Percentiles rank a stretch among this genome's conserved stretches.
phyloP scores from a whole-genome alignment of 1,140 invertebrate genomes.

The Andricus grossulariae region DNA sequence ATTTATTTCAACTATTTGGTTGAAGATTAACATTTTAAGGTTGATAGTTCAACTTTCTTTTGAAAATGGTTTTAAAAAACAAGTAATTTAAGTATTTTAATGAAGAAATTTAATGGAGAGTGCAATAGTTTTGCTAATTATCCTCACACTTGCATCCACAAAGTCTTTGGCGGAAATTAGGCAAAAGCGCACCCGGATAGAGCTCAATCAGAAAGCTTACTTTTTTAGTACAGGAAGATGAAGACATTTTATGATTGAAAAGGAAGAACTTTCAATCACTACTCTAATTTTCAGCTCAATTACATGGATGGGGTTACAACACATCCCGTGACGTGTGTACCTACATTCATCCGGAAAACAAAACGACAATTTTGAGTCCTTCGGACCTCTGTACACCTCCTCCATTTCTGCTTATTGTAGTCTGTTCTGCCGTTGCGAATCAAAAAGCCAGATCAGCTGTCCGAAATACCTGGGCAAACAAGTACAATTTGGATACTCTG shows the following conservation, averaged over 20 bases:
- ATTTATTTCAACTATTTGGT: too few relatives aligned
- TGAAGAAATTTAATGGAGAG: too few relatives aligned
- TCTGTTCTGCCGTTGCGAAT: constrained; percentile 84
- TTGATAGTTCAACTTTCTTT: too few relatives aligned
- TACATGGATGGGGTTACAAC: constrained; percentile 84
- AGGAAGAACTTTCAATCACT: constrained; percentile 28
- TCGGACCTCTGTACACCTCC: constrained; percentile 76
- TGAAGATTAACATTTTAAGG: too few relatives aligned
- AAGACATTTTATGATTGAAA: constrained; percentile 19
- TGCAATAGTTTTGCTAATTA: too few relatives aligned
- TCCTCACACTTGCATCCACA: too few relatives aligned
- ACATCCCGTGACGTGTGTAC: constrained; percentile 82
- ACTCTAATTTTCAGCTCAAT: constrained; percentile 75
- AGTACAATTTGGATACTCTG: constrained; percentile 76
- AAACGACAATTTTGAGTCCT: constrained; percentile 81
- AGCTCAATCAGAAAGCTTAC: background rate
- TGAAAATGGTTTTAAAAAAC: too few relatives aligned
- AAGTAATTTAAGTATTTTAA: too few relatives aligned
- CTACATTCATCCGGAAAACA: constrained; percentile 83
- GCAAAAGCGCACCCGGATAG: too few relatives aligned
- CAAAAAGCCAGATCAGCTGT: constrained; percentile 82
- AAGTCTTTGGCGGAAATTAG: too few relatives aligned
- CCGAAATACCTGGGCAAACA: constrained; percentile 87
- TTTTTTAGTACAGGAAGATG: background rate
- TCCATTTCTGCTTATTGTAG: constrained; percentile 83